Evolutionary conservation across 2,888 invertebrate genomes (phyloP), one percentile per base, ranked within the genome.

Genomic region (Macrosiphum euphorbiae): DNA sequence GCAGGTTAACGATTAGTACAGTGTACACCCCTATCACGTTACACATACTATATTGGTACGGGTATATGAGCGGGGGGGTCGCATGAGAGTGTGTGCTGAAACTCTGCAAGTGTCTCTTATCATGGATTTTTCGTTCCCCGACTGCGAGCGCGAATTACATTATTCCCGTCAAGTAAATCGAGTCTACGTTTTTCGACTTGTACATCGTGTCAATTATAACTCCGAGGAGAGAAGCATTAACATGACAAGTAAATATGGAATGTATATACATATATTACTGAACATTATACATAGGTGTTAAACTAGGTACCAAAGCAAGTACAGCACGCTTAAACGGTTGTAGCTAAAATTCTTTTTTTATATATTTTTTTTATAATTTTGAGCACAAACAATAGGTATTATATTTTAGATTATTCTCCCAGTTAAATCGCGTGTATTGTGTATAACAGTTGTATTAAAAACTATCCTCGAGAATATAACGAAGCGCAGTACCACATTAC

Each of bases 21-120:
- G 35, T 8, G 35, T 86, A 86, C 44, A 92, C 85, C 90, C 85
- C 89, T 93, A 90, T 93, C 93, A 28, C 35, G 28, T 90, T 93
- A 90, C 90, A 90, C 47, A 20, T 78, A n/a, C n/a, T n/a, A 26
- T 8, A 58, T 55, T 55, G 67, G 28, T 35, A 78, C 1, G 78
- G 0, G 35, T 78, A 35, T 35, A 24, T 35, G 8, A 78, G 35
- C 16, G 8, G 7, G 5, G 5, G 55, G 78, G n/a, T 88, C 55
- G 24, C 20, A 58, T 11, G 28, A 2, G 8, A 78, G 35, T 41
- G 78, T 67, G n/a, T 8, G 20, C 78, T 44, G 44, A 44, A 44
- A 44, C 44, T 7, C 44, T 78, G 35, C 78, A 78, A 78, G 78
- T 78, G 35, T 78, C 35, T 78, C 20, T 78, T 78, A 78, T 78